Conservation (phyloP, 2,797 vertebrate species). For the Pseudopleuronectes americanus region DNA sequence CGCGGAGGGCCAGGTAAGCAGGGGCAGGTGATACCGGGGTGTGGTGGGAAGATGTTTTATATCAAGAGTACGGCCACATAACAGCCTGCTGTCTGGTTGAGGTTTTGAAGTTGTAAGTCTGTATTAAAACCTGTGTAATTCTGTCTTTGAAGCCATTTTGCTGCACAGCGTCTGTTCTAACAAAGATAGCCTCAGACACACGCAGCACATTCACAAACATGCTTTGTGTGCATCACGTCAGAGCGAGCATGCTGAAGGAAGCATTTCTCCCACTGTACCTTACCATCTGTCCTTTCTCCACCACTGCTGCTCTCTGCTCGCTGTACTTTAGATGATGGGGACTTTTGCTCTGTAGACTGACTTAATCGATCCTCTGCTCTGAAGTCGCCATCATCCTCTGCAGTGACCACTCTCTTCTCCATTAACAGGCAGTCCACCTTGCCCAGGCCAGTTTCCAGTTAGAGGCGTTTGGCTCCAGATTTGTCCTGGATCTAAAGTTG, state of each 20-base stretch:
- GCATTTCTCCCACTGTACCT: constrained; percentile 38
- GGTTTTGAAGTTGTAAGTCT: too few relatives aligned
- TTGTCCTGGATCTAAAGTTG: constrained; percentile 93
- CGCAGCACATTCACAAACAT: constrained; percentile 8
- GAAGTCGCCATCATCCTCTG: constrained; percentile 11
- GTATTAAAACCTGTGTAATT: neutral
- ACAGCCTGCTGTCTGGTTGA: too few relatives aligned
- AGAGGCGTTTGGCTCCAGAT: constrained; percentile 93
- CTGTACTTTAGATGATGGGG: constrained; percentile 22
- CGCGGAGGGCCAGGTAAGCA: constrained; percentile 88
- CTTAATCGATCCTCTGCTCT: constrained; percentile 1
- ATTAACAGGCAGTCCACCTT: constrained; percentile 90
- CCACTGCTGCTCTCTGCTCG: constrained; percentile 51
- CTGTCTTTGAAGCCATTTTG: neutral
- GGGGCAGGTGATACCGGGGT: neutral
- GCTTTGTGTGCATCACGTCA: constrained; percentile 22
- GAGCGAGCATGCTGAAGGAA: constrained; percentile 19
- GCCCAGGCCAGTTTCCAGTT: constrained; percentile 97
- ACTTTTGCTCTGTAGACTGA: constrained; percentile 4
- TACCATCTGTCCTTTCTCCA: constrained; percentile 43
- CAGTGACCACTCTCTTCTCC: constrained; percentile 45
- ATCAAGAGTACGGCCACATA: too few relatives aligned
- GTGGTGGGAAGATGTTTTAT: neutral
- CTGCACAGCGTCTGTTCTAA: neutral
- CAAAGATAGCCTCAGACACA: neutral